phyloP scores from a whole-genome alignment of 2,888 invertebrate genomes.

The Dolichomitus sp. region DNA sequence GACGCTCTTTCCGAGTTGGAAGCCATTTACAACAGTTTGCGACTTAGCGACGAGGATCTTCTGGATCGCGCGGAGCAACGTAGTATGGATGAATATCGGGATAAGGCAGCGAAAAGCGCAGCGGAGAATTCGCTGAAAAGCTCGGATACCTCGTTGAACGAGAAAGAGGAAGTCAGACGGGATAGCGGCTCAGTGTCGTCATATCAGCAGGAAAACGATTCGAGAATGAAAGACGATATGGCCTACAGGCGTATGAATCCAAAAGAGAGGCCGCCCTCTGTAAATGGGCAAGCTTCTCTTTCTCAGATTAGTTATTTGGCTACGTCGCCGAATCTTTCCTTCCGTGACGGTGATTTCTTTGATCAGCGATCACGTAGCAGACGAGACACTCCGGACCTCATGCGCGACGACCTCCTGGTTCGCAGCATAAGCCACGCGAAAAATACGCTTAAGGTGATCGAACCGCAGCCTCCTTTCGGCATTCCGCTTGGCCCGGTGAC shows the following conservation, averaged over 20 bases:
- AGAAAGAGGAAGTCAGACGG: constrained; percentile 24
- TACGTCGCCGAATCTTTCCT: constrained; percentile 89
- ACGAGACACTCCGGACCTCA: constrained; percentile 92
- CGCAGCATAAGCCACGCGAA: constrained; percentile 93
- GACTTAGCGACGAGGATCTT: constrained; percentile 94
- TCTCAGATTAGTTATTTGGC: constrained; percentile 90
- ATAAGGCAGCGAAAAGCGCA: constrained; percentile 51
- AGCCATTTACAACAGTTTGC: constrained; percentile 95
- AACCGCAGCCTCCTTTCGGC: constrained; percentile 96
- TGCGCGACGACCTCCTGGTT: constrained; percentile 94
- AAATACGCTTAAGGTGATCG: constrained; percentile 89
- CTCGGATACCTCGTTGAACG: constrained; percentile 52
- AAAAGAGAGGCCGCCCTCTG: constrained; percentile 86
- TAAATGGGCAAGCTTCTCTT: constrained; percentile 84
- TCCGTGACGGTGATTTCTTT: constrained; percentile 67
- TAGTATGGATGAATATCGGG: constrained; percentile 88
- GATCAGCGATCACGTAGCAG: constrained; percentile 74
- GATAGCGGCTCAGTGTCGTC: neutral
- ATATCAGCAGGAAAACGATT: constrained; percentile 25
- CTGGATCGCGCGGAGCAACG: constrained; percentile 93
- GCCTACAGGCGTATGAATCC: constrained; percentile 92
- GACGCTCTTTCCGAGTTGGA: constrained; percentile 96
- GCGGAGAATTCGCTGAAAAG: constrained; percentile 74
- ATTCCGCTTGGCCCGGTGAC: constrained; percentile 95
- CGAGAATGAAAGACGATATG: constrained; percentile 92